phyloP scores from a whole-genome alignment of 1,140 invertebrate species.

The Berghia stephanieae region DNA sequence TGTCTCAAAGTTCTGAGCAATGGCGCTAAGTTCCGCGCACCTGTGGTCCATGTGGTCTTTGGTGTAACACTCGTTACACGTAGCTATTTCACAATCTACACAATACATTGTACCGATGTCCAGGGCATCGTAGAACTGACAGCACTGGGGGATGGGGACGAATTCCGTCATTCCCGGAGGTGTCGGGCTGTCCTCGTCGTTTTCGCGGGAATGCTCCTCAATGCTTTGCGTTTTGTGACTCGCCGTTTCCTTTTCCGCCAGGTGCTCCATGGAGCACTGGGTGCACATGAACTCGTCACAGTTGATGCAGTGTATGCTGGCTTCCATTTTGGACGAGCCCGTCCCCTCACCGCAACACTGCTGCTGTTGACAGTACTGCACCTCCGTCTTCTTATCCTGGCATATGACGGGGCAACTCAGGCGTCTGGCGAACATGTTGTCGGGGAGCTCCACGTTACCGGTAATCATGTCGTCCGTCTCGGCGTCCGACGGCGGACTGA shows the following conservation, averaged over 20 bases:
- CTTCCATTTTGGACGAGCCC: slow-evolving; percentile 39
- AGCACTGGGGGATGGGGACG: too few species aligned
- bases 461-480: too few species aligned
- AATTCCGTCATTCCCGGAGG: slow-evolving; percentile 35
- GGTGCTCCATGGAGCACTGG: slow-evolving; percentile 38
- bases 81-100: slow-evolving; percentile 54
- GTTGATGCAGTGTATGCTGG: slow-evolving; percentile 46
- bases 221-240: slow-evolving; percentile 46
- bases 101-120: slow-evolving; percentile 57
- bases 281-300: slow-evolving; percentile 54
- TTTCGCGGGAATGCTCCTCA: slow-evolving; percentile 29
- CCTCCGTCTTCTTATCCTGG: slow-evolving; percentile 29
- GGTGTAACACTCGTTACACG: slow-evolving; percentile 52
- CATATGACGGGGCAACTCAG: slow-evolving; percentile 41
- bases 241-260: slow-evolving; percentile 41
- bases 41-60: slow-evolving; percentile 46
- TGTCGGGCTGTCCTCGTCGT: slow-evolving; percentile 32
- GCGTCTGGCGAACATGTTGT: slow-evolving; percentile 51
- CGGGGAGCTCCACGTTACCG: slow-evolving; percentile 41
- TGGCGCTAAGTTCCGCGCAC: slow-evolving; percentile 54
- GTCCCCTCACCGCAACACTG: slow-evolving; percentile 42
- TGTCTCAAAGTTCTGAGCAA: slow-evolving; percentile 53
- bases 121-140: slow-evolving; percentile 51
- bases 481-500: slow-evolving; percentile 14
- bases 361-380: slow-evolving; percentile 44